Base-by-base conservation (phyloP, 2,888 invertebrate species). In the Scaptomyza cyrtandrae region DNA sequence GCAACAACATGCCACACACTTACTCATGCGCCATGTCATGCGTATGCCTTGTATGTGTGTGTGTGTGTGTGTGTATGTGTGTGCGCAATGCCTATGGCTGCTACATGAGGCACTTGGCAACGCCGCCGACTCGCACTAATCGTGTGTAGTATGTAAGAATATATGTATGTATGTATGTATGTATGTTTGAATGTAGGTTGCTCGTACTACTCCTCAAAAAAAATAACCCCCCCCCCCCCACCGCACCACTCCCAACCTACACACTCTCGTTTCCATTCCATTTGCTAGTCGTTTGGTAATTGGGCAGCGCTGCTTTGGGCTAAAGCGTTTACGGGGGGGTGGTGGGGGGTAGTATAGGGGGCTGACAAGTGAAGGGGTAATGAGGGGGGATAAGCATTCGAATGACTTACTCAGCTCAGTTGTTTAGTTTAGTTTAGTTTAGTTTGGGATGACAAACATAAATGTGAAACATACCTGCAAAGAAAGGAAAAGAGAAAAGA, bases 381-480 rank as follows among this genome's bases (percentile, higher is more conserved):
- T 5, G n/a, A n/a, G 37, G n/a, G n/a, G n/a, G 37, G 37, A 6
- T 33, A 11, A 16, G 59, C 39, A 62, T 53, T 68, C 31, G 63
- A 65, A 49, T 59, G 58, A 81, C 81, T 86, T 85, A 84, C 87
- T 78, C 85, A 85, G 82, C 33, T 9, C 33, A 3, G 41, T 39
- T 48, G 44, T 19, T 37, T 11, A 7, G 19, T 10, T 52, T 4
- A 24, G 19, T 10, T 52, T 4, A 24, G 24, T 59, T 31, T 0
- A 39, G 39, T 39, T 39, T 14, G 24, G 33, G 33, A 27, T 1
- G n/a, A n/a, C 37, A 14, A 39, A 58, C 10, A 43, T 39, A 19
- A 55, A 55, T 43, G 35, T 16, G 14, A 74, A n/a, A 78, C 78
- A 64, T 74, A 75, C 75, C 75, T 75, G 75, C 13, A 75, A 74